Evolutionary conservation across 2,888 invertebrate genomes (phyloP).

Genomic region (Hypomecis atomaria): DNA sequence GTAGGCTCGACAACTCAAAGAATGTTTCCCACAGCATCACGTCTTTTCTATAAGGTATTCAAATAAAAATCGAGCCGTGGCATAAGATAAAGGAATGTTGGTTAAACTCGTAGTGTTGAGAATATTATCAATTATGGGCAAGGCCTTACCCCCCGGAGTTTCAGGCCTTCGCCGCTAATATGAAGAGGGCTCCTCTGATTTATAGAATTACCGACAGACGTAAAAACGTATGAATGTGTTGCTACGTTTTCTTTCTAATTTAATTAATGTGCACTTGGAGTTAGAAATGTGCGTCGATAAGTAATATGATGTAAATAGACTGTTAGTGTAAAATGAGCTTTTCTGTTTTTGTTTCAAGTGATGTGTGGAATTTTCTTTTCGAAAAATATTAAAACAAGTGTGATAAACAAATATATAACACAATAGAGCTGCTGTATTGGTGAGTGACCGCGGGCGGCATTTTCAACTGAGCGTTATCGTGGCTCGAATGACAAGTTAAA

Average conservation of each 20-base stretch:
- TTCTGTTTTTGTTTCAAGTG: not conserved
- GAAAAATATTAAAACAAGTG: too few species aligned
- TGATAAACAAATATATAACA: too few species aligned
- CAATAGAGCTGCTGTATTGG: too few species aligned
- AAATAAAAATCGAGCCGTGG: conserved; percentile 58
- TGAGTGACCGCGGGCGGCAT: too few species aligned
- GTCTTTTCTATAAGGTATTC: conserved; percentile 38
- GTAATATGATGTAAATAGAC: too few species aligned
- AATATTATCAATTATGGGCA: conserved; percentile 71
- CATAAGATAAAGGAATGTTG: conserved; percentile 66
- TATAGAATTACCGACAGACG: conserved; percentile 30
- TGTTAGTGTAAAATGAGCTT: not conserved
- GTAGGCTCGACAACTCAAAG: conserved; percentile 4
- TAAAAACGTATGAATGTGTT: conserved; percentile 11
- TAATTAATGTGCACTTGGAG: conserved; percentile 10
- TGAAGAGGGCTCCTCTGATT: conserved; percentile 52
- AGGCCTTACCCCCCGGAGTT: conserved; percentile 32
- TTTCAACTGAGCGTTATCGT: too few species aligned
- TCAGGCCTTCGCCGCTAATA: conserved; percentile 42
- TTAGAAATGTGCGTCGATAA: conserved; percentile 9
- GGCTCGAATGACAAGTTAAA: too few species aligned
- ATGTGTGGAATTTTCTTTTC: too few species aligned
- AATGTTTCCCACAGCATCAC: conserved; percentile 32
- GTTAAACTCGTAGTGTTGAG: conserved; percentile 69
- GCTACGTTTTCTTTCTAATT: conserved; percentile 3